Conservation (phyloP, 2,113 vertebrate species). For the Pampusana beccarii region DNA sequence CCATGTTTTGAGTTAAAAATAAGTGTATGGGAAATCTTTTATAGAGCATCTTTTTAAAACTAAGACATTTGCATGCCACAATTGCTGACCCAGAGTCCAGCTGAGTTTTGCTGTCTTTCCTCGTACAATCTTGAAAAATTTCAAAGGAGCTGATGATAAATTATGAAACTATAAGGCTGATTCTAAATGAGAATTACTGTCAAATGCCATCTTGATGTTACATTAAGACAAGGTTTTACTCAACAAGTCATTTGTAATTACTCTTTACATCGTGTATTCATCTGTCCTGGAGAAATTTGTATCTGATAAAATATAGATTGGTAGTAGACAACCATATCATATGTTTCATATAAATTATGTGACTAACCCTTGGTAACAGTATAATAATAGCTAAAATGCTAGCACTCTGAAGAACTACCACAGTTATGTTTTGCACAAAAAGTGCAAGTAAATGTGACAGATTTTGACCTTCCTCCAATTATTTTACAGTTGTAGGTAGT, state of each 20-base stretch:
- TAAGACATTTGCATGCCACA: neutral
- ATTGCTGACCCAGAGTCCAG: neutral
- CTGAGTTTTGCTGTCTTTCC: neutral
- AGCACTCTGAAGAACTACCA: neutral
- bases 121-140: neutral
- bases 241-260: neutral
- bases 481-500: neutral
- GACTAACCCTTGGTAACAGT: neutral
- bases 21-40: neutral
- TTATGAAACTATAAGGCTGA: neutral
- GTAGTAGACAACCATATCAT: neutral
- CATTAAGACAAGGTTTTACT: neutral
- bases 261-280: neutral
- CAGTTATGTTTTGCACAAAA: neutral
- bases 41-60: neutral
- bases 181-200: neutral
- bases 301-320: slow-evolving; percentile 1
- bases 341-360: neutral
- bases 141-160: neutral
- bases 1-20: neutral
- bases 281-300: neutral
- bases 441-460: neutral
- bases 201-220: neutral
- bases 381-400: neutral
- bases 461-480: neutral